These are phyloP conservation scores for Drosophila imparisetae DNA, from an alignment of 2,888 invertebrate species.

Conservation along the genomic window DNA sequence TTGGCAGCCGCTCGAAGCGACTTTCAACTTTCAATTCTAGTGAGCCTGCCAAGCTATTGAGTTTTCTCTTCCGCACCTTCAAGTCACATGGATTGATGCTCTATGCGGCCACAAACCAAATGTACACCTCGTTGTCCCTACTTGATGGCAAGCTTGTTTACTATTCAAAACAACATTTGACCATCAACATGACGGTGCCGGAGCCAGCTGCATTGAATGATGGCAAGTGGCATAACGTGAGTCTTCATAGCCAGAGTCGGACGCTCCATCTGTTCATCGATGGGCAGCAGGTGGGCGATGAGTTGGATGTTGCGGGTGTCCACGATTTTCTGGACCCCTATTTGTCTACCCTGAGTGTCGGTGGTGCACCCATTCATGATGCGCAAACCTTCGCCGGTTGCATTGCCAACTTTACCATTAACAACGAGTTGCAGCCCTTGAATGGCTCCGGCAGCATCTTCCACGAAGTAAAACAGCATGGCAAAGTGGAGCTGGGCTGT, in stretches of 20 bases:
- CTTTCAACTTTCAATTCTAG: slow-evolving; percentile 51
- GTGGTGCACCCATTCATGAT: slow-evolving; percentile 87
- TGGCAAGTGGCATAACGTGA: slow-evolving; percentile 95
- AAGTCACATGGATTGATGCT: slow-evolving; percentile 92
- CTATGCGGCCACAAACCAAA: slow-evolving; percentile 94
- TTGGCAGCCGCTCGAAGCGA: slow-evolving; percentile 20
- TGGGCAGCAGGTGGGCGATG: slow-evolving; percentile 90
- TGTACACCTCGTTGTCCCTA: slow-evolving; percentile 93
- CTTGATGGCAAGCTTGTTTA: slow-evolving; percentile 91
- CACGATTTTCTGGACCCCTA: slow-evolving; percentile 97
- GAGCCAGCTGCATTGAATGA: slow-evolving; percentile 89
- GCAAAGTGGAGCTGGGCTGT: slow-evolving; percentile 91
- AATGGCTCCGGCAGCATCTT: slow-evolving; percentile 94
- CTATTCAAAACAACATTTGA: slow-evolving; percentile 90
- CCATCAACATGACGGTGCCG: slow-evolving; percentile 92
- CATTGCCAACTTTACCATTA: slow-evolving; percentile 94
- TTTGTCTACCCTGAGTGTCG: slow-evolving; percentile 91
- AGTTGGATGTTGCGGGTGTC: slow-evolving; percentile 93
- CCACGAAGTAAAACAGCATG: slow-evolving; percentile 88
- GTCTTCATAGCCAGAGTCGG: slow-evolving; percentile 89
- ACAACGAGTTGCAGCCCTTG: slow-evolving; percentile 95
- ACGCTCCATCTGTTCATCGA: slow-evolving; percentile 91
- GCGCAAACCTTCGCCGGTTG: slow-evolving; percentile 92
- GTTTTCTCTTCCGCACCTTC: slow-evolving; percentile 92
- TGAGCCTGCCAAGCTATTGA: slow-evolving; percentile 89